phyloP scores from a whole-genome alignment of 2,888 invertebrate genomes.

The Villa cingulata region DNA sequence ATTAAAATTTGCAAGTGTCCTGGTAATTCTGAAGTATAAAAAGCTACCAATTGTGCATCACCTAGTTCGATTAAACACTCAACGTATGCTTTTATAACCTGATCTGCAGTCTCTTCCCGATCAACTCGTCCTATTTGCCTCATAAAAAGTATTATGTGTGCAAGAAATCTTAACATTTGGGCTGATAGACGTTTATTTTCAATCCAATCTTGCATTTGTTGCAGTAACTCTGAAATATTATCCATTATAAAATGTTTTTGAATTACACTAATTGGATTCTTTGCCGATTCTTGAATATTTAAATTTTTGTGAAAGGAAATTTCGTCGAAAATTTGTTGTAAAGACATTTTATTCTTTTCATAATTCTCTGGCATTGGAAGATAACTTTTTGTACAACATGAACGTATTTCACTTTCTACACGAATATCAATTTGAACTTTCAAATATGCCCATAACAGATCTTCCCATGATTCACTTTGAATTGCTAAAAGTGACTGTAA shows the following conservation, averaged over 20 bases:
- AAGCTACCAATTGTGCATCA: slow-evolving; percentile 67
- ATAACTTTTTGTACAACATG: slow-evolving; percentile 42
- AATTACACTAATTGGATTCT: slow-evolving; percentile 56
- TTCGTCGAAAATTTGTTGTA: slow-evolving; percentile 54
- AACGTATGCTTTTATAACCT: slow-evolving; percentile 61
- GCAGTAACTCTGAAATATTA: slow-evolving; percentile 58
- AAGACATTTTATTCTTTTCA: slow-evolving; percentile 53
- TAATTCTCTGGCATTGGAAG: slow-evolving; percentile 49
- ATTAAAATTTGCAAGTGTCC: slow-evolving; percentile 44
- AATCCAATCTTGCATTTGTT: slow-evolving; percentile 54
- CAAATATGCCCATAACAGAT: slow-evolving; percentile 79
- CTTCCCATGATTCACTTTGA: slow-evolving; percentile 72
- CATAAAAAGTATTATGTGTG: slow-evolving; percentile 74
- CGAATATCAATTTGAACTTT: slow-evolving; percentile 68
- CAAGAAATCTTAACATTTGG: slow-evolving; percentile 53
- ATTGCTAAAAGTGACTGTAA: slow-evolving; percentile 60
- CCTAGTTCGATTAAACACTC: slow-evolving; percentile 56
- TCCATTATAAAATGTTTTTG: slow-evolving; percentile 79
- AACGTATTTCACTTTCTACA: slow-evolving; percentile 66
- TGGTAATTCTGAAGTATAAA: slow-evolving; percentile 70
- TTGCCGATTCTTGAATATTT: slow-evolving; percentile 38
- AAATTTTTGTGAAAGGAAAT: slow-evolving; percentile 47
- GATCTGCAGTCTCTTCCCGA: slow-evolving; percentile 56
- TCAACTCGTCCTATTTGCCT: slow-evolving; percentile 62
- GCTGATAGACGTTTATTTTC: slow-evolving; percentile 39